Percentiles rank a stretch among this genome's conserved stretches.
These are phyloP conservation scores for Premnoplex brunnescens DNA, from an alignment of 2,797 vertebrate species.

Conservation along the genomic window DNA sequence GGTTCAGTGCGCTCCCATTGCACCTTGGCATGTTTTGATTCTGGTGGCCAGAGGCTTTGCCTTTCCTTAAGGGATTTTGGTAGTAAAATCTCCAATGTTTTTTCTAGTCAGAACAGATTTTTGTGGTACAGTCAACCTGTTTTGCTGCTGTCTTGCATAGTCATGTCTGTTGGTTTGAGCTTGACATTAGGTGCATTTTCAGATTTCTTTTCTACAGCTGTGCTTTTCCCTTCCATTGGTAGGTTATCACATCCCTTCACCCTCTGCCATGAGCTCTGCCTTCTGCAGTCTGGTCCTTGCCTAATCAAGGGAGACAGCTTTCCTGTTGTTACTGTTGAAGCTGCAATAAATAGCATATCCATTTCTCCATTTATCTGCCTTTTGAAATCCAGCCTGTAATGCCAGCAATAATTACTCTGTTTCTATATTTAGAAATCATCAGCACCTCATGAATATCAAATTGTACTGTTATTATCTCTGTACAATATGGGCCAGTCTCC, in stretches of 20 bases:
- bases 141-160: fast-evolving
- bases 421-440: slow-evolving; percentile 69
- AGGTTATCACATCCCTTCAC: not conserved
- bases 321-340: slow-evolving; percentile 33
- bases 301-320: slow-evolving; percentile 49
- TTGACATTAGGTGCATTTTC: not conserved
- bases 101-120: not conserved
- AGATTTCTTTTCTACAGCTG: not conserved
- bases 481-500: slow-evolving; percentile 50
- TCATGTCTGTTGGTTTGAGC: fast-evolving
- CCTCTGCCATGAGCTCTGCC: not conserved
- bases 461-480: slow-evolving; percentile 58
- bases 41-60: not conserved
- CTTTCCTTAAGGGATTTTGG: not conserved
- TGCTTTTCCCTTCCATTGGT: not conserved
- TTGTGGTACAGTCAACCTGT: not conserved
- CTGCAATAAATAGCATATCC: slow-evolving; percentile 57
- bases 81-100: not conserved
- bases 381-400: slow-evolving; percentile 56
- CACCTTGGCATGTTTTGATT: not conserved
- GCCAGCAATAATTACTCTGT: slow-evolving; percentile 62
- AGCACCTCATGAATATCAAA: slow-evolving; percentile 70
- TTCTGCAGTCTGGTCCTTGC: slow-evolving; percentile 29
- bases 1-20: not conserved
- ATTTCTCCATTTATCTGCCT: slow-evolving; percentile 61